Evolutionary conservation across 2,797 vertebrate species (phyloP), one percentile per base, ranked within the genome.

Genomic region (Triplophysa bombifrons): DNA sequence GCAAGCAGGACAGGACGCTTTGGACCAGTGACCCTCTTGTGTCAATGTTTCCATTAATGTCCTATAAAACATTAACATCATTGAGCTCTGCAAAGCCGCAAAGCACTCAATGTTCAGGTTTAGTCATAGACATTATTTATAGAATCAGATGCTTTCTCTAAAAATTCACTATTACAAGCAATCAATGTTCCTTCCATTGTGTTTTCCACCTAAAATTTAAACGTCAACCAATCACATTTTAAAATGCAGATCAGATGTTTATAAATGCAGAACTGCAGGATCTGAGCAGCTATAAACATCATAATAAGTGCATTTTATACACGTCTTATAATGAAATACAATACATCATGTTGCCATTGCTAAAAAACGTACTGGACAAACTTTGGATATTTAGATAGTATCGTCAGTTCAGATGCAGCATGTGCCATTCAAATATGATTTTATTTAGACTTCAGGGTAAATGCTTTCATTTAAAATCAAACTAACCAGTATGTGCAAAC

Each of bases 1-100:
- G 66, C 46, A 58, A 16, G 20, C 20, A 30, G 27, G 14, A 11
- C 4, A 13, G 58, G 53, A 74, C 22, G 56, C 5, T 44, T 13
- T 50, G 25, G 53, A 68, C 41, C 22, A 17, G 46, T 58, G 56
- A 58, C 17, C 34, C 22, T 20, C 30, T 65, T 64, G n/a, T 65
- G 60, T 65, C 61, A 64, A 13, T 65, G 61, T 20, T 34, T 65
- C 44, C 27, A 75, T 30, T 68, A 58, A 58, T 68, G 53, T 60
- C 41, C 25, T 22, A 60, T 68, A 3, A 60, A 76, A 56, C 34
- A 76, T 48, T 34, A 20, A 58, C 22, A 76, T 25, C 22, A n/a
- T 68, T 30, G 44, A 56, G 50, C 53, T 56, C 63, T 19, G 38
- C 4, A 7, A 17, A 76, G 25, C 2, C 7, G 30, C 1, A 17